Conservation (phyloP, 2,113 vertebrate species). For the Mirounga angustirostris region DNA sequence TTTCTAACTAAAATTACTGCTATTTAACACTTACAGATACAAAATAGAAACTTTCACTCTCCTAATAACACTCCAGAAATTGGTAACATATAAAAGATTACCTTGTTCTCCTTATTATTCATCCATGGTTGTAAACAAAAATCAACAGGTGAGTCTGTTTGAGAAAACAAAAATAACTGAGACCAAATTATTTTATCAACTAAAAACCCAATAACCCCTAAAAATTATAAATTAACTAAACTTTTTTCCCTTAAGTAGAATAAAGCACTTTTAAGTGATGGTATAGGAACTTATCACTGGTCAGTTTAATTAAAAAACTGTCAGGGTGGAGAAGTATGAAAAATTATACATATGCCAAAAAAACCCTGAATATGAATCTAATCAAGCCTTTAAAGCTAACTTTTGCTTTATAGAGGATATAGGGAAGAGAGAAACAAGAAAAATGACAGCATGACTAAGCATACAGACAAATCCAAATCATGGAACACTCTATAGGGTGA, state of each 20-base stretch:
- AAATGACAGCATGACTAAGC: not conserved
- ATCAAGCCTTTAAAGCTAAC: not conserved
- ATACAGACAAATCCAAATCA: not conserved
- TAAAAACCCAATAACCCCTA: not conserved
- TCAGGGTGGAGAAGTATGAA: not conserved
- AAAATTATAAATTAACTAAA: slow-evolving; percentile 46
- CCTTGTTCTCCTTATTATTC: slow-evolving; percentile 85
- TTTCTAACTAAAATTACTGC: not conserved
- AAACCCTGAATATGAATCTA: not conserved
- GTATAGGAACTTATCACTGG: not conserved
- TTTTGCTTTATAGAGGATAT: not conserved
- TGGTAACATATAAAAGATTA: slow-evolving; percentile 74
- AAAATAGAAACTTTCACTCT: not conserved
- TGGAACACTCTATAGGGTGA: not conserved
- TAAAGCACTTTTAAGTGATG: not conserved
- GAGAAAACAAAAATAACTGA: slow-evolving; percentile 69
- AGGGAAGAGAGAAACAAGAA: not conserved
- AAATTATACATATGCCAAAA: not conserved
- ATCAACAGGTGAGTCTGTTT: slow-evolving; percentile 89
- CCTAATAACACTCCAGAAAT: not conserved
- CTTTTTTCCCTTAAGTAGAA: slow-evolving; percentile 21
- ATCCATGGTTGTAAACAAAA: slow-evolving; percentile 85
- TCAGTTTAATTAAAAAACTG: slow-evolving; percentile 11
- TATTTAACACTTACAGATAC: not conserved
- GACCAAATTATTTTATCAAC: slow-evolving; percentile 45